Evolutionary conservation across 1,140 invertebrate species (phyloP).

Genomic region (Drosophila nigrodunni): DNA sequence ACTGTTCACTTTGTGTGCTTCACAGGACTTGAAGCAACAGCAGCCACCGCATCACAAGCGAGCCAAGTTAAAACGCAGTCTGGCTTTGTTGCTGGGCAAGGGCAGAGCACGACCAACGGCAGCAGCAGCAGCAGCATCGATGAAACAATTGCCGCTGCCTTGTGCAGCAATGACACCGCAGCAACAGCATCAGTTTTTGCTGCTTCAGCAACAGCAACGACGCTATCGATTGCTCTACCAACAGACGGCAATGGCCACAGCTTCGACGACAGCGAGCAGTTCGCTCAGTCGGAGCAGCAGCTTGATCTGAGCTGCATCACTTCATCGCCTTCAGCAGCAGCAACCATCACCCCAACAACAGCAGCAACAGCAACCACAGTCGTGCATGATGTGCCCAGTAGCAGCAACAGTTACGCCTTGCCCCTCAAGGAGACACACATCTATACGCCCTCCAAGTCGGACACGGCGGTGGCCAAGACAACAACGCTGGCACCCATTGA

Average conservation of each 20-base stretch:
- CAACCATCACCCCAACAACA: conserved; percentile 5
- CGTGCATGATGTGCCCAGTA: conserved; percentile 45
- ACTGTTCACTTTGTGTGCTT: conserved; percentile 23
- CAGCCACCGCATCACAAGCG: conserved; percentile 52
- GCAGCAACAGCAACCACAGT: conserved; percentile 3
- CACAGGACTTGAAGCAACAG: conserved; percentile 57
- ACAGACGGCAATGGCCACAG: conserved; percentile 70
- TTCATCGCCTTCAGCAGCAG: conserved; percentile 8
- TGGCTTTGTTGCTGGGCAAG: conserved; percentile 70
- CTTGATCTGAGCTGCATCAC: conserved; percentile 59
- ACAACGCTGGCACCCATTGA: conserved; percentile 76
- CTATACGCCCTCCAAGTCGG: conserved; percentile 80
- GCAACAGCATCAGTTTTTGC: conserved; percentile 69
- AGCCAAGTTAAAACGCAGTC: conserved; percentile 70
- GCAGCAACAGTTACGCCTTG: conserved; percentile 55
- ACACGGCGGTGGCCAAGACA: conserved; percentile 71
- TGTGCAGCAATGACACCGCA: conserved; percentile 59
- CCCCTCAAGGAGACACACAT: conserved; percentile 84
- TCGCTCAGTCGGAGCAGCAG: conserved; percentile 65
- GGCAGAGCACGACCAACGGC: conserved; percentile 41
- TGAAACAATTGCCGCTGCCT: conserved; percentile 1
- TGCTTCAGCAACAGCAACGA: conserved; percentile 65
- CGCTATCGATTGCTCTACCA: conserved; percentile 76
- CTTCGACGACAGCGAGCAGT: conserved; percentile 64
- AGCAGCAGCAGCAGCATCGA: conserved; percentile 3